phyloP scores from a whole-genome alignment of 1,140 invertebrate species.

The Dufourea novaeangliae region DNA sequence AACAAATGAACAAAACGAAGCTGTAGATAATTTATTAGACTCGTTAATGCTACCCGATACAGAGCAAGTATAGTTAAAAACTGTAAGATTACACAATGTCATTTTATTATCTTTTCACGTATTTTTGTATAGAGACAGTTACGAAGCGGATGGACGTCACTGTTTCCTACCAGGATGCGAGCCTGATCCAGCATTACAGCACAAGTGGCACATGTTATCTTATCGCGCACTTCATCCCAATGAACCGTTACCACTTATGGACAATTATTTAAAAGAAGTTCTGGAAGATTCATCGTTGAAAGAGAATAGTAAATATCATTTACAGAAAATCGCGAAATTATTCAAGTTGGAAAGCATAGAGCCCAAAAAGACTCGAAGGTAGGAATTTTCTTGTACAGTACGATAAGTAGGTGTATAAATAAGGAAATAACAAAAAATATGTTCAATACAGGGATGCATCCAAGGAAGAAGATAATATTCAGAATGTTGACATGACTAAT shows the following conservation, averaged over 20 bases:
- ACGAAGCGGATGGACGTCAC: neutral
- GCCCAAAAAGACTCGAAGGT: neutral
- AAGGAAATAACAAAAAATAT: neutral
- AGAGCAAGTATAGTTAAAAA: conserved; percentile 32
- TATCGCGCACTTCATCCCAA: conserved; percentile 62
- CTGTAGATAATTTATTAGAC: conserved; percentile 58
- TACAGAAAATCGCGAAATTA: conserved; percentile 49
- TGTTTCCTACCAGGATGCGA: conserved; percentile 58
- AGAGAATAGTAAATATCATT: conserved; percentile 16
- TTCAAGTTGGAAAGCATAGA: conserved; percentile 44
- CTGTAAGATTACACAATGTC: neutral
- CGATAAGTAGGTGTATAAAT: conserved; percentile 9
- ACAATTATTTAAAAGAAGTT: conserved; percentile 45
- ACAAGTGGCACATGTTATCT: conserved; percentile 58
- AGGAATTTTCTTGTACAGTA: neutral
- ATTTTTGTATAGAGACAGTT: conserved; percentile 30
- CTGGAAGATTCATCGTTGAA: conserved; percentile 41
- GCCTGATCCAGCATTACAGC: conserved; percentile 54
- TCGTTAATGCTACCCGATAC: conserved; percentile 53
- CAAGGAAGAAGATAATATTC: neutral
- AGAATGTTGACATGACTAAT: neutral
- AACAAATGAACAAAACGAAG: conserved; percentile 46
- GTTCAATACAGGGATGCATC: neutral
- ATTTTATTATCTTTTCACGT: neutral
- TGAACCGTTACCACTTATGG: conserved; percentile 55